phyloP scores from a whole-genome alignment of 64 coral and sea anemone genomes.

The Catalaphyllia jardinei region DNA sequence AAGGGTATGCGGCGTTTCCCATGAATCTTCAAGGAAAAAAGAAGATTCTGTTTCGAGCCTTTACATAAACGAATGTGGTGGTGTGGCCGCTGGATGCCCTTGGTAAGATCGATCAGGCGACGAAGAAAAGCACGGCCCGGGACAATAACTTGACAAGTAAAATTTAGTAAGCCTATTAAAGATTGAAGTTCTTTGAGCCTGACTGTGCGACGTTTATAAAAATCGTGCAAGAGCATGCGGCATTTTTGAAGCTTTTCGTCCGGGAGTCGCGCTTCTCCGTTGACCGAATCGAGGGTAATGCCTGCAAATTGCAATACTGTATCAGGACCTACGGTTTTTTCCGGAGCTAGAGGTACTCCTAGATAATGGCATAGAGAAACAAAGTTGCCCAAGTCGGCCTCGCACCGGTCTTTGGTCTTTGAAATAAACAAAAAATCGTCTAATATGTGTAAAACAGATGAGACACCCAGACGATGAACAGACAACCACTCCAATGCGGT shows the following conservation, averaged over 20 bases:
- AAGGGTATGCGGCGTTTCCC: not conserved
- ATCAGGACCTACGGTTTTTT: too few relatives aligned
- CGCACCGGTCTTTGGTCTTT: not conserved
- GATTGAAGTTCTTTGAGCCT: conserved; percentile 34
- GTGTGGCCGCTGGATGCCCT: not conserved
- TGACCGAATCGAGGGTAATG: conserved; percentile 1
- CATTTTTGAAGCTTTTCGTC: conserved; percentile 29
- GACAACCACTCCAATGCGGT: conserved; percentile 15
- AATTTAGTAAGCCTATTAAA: conserved; percentile 34
- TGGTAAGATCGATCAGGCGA: conserved; percentile 41
- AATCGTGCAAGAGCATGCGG: not conserved
- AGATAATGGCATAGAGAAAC: not conserved
- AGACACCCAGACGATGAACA: not conserved
- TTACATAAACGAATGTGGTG: not conserved
- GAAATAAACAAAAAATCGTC: conserved; percentile 20
- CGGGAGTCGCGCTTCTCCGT: not conserved
- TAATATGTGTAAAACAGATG: not conserved
- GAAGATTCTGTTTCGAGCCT: not conserved
- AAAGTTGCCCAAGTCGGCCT: not conserved
- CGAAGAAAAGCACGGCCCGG: conserved; percentile 35
- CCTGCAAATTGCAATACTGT: conserved; percentile 20
- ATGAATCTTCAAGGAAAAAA: not conserved
- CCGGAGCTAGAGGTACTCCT: not conserved
- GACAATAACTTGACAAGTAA: conserved; percentile 25
- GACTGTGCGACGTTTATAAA: not conserved